A percentile compares a stretch with the other conserved stretches of the same genome.
These are phyloP conservation scores for Branchellion lobata DNA, from an alignment of 2,888 invertebrate genomes.

Conservation along the genomic window DNA sequence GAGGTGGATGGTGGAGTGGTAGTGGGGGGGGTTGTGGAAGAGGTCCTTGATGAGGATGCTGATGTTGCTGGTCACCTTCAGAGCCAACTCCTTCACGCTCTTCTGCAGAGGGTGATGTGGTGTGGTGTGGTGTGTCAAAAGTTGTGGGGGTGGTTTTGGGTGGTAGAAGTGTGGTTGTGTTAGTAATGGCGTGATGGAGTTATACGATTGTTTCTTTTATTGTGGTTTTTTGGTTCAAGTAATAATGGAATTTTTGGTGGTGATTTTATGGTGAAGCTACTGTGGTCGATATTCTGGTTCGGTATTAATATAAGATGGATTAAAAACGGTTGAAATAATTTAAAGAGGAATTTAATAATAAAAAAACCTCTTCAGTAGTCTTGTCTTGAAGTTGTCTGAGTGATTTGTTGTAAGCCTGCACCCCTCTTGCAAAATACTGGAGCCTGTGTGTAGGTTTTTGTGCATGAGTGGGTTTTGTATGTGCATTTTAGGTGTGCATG, in stretches of 20 bases:
- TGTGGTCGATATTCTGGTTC: too few relatives aligned
- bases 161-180: not conserved
- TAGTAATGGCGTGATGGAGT: too few relatives aligned
- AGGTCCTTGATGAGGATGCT: conserved; percentile 87
- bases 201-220: too few relatives aligned
- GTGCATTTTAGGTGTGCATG: too few relatives aligned
- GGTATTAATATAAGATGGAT: too few relatives aligned
- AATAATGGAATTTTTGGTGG: too few relatives aligned
- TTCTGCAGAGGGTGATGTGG: not conserved
- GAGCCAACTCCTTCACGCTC: conserved; percentile 67
- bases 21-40: conserved; percentile 89
- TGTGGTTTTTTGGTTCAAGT: too few relatives aligned
- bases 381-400: conserved; percentile 62
- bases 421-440: conserved; percentile 86
- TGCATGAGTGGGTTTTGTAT: too few relatives aligned
- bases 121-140: too few relatives aligned
- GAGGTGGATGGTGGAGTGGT: conserved; percentile 68
- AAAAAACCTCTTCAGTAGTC: not conserved
- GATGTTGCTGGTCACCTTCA: conserved; percentile 88
- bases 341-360: too few relatives aligned
- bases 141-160: not conserved
- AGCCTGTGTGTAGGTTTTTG: conserved; percentile 65
- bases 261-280: too few relatives aligned
- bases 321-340: too few relatives aligned
- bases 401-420: conserved; percentile 80